Base-by-base conservation (phyloP, 2,888 invertebrate genomes). In the Amblyjoppa fuscipennis region DNA sequence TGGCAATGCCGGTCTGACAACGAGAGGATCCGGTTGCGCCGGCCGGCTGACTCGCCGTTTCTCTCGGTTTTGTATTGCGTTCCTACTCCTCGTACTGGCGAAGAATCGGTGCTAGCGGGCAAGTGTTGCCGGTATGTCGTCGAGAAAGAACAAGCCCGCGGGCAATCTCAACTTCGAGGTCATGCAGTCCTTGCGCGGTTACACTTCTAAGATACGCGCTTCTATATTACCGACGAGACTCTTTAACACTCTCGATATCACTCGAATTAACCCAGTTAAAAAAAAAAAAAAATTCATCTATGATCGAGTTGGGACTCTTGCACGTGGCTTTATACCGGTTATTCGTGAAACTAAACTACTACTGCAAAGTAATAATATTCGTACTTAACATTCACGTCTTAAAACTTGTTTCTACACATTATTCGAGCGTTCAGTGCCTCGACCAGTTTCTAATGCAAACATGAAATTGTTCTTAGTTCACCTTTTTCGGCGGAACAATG, bases 161-260 rank as follows among this genome's bases (percentile, higher is more conserved):
- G 85, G 81, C 83, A 83, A 86, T 86, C 80, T 77, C 70, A 66
- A 45, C 83, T 76, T 80, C 85, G 85, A 86, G 85, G 85, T 86
- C 83, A 83, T 83, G 53, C 68, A 64, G 76, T 76, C 83, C 83
- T 85, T 76, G 76, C 75, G 64, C 70, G 77, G 64, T 81, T 73
- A 71, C 74, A 80, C 64, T 76, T 64, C 51, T 69, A 59, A 79
- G 61, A 66, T 66, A 66, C 64, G 64, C 31, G 28, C 31, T n/a
- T 16, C 64, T 64, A 64, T 34, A 5, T 31, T 6, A 16, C 9
- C 61, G 61, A 3, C 61, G 31, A 61, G 25, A 61, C 31, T 64
- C 31, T 64, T 31, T 31, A 31, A 59, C 31, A 64, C 59, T 59
- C 59, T 59, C 59, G 59, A 59, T 59, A 59, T 59, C 28, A 4